Evolutionary conservation across 2,113 vertebrate genomes (phyloP), one percentile per base, ranked within the genome.

Genomic region (Columba livia): DNA sequence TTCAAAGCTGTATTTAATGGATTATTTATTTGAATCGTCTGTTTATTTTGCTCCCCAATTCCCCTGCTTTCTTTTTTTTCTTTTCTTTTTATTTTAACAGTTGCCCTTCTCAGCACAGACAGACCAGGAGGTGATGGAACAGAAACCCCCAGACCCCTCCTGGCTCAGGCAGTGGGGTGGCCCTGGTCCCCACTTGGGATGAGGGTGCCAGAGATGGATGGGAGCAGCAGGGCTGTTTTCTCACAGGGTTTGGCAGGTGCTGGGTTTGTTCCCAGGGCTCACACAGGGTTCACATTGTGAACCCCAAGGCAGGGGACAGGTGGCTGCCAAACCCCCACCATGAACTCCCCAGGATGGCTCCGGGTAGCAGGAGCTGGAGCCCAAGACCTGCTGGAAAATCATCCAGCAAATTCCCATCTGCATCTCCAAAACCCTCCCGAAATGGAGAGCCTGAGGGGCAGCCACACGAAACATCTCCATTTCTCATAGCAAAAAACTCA

Each of bases 181-280:
- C 10, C 18, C 28, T 4, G 3, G 26, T 15, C 15, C 36, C 72
- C 3, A 6, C 28, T 3, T 2, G 5, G 38, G 51, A 2, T n/a
- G 57, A 58, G 15, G 60, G 10, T 9, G 42, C 28, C 3, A 31
- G 40, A 75, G 51, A 70, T 42, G 28, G 28, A 12, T 0, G 1
- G 72, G 57, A 84, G 10, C 24, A 19, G 2, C 81, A 60, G 56
- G 53, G 38, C 12, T 92, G 8, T 21, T 61, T 61, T 74, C 84
- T 66, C 38, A 0, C 1, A 40, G 58, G 34, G 29, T 47, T 51
- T 54, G 64, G 50, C 5, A 12, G 25, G n/a, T 10, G 25, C 21
- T 7, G 54, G 36, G 9, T 47, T 77, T 48, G 26, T 64, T 61
- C 14, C 38, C 36, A 44, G 36, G 28, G 40, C 28, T 74, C 1